phyloP scores from a whole-genome alignment of 1,140 invertebrate genomes.

The Trinorchestia longiramus region DNA sequence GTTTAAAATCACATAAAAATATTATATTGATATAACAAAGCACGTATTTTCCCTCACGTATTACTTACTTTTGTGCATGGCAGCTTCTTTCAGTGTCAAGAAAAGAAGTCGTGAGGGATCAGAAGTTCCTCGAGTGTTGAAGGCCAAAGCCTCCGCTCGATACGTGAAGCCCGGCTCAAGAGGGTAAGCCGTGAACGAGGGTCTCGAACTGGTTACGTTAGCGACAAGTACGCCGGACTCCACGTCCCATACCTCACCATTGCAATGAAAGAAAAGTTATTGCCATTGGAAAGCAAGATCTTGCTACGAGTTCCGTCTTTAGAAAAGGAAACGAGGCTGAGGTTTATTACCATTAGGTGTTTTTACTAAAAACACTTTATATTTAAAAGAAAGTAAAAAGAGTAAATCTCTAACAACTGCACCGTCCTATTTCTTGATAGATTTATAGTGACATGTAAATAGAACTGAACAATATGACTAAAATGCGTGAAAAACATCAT shows the following conservation, averaged over 20 bases:
- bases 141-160: slow-evolving; percentile 82
- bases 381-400: not conserved
- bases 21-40: too few relatives aligned
- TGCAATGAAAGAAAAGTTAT: not conserved
- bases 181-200: slow-evolving; percentile 65
- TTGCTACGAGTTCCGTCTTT: not conserved
- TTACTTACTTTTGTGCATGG: slow-evolving; percentile 75
- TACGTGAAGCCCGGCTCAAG: slow-evolving; percentile 77
- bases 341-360: not conserved
- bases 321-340: not conserved
- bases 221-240: slow-evolving; percentile 56
- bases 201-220: slow-evolving; percentile 55
- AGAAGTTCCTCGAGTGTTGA: slow-evolving; percentile 87
- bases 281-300: not conserved
- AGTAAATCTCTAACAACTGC: not conserved
- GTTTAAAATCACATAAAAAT: too few relatives aligned
- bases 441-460: not conserved
- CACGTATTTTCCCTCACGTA: too few relatives aligned
- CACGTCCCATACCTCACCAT: slow-evolving; percentile 58
- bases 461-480: not conserved
- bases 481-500: not conserved
- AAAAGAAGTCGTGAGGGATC: slow-evolving; percentile 84
- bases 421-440: not conserved
- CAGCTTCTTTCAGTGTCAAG: slow-evolving; percentile 86
- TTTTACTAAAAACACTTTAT: not conserved